These are phyloP conservation scores for Oxytorus armatus DNA, from an alignment of 2,888 invertebrate species.

Conservation along the genomic window DNA sequence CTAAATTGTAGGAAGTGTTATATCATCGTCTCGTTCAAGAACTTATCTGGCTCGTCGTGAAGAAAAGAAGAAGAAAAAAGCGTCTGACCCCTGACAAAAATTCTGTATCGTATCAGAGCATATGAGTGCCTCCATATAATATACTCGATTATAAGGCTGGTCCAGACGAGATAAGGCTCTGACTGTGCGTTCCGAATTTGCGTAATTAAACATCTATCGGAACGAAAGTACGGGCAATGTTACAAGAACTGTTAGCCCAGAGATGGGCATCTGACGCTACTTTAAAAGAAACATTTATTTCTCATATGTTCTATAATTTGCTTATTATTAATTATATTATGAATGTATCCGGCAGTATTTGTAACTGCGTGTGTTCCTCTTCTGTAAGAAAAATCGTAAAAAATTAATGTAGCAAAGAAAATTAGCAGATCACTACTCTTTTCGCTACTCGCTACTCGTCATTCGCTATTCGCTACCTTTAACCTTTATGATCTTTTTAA, in stretches of 20 bases:
- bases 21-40: not conserved
- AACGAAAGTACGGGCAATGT: not conserved
- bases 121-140: not conserved
- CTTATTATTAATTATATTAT: no score
- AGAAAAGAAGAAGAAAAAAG: not conserved
- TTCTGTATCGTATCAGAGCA: not conserved
- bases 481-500: no score
- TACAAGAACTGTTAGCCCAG: not conserved
- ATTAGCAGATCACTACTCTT: no score
- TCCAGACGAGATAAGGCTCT: constrained; percentile 30
- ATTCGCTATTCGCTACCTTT: no score
- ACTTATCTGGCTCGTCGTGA: constrained; percentile 1
- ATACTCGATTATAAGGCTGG: not conserved
- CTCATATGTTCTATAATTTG: no score
- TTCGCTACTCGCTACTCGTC: no score
- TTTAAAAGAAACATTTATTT: no score
- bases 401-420: no score
- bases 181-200: constrained; percentile 6
- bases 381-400: no score
- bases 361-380: no score
- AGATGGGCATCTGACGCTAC: no score
- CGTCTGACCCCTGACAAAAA: constrained; percentile 27
- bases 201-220: constrained; percentile 1
- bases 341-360: no score
- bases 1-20: not conserved